These are phyloP conservation scores for Ormyrus pomaceus DNA, from an alignment of 2,888 invertebrate genomes.

Conservation along the genomic window DNA sequence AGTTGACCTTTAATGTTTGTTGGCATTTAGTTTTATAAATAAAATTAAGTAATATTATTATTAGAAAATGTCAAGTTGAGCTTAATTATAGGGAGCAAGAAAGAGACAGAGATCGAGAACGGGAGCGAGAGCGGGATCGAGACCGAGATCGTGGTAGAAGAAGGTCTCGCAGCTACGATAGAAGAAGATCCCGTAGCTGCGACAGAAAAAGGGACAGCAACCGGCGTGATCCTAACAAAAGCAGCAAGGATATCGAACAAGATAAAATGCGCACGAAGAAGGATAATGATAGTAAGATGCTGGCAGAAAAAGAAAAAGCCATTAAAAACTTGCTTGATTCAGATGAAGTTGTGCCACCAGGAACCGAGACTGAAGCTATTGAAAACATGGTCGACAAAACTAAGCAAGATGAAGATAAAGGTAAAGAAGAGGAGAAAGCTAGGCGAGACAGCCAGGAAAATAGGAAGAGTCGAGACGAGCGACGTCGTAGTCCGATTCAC, in stretches of 20 bases:
- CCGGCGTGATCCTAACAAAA: slow-evolving; percentile 72
- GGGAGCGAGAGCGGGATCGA: slow-evolving; percentile 36
- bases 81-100: slow-evolving; percentile 69
- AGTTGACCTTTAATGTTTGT: no score
- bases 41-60: slow-evolving; percentile 1
- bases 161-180: slow-evolving; percentile 52
- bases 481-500: slow-evolving; percentile 63
- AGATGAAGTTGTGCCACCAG: slow-evolving; percentile 72
- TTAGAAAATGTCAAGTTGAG: slow-evolving; percentile 55
- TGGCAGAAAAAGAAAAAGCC: slow-evolving; percentile 73
- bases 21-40: no score
- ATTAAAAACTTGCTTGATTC: slow-evolving; percentile 72
- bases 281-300: slow-evolving; percentile 70
- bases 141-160: slow-evolving; percentile 36
- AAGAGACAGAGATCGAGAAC: slow-evolving; percentile 59
- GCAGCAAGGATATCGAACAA: slow-evolving; percentile 72
- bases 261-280: slow-evolving; percentile 71
- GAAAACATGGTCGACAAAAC: slow-evolving; percentile 69
- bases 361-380: slow-evolving; percentile 72
- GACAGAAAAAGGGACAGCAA: slow-evolving; percentile 27
- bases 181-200: slow-evolving; percentile 49
- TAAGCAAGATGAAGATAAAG: slow-evolving; percentile 45
- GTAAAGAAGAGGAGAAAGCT: slow-evolving; percentile 58
- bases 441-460: slow-evolving; percentile 38
- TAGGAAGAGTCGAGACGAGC: slow-evolving; percentile 61